Conservation (phyloP, 1,140 invertebrate species). For the Micrasema minimum region DNA sequence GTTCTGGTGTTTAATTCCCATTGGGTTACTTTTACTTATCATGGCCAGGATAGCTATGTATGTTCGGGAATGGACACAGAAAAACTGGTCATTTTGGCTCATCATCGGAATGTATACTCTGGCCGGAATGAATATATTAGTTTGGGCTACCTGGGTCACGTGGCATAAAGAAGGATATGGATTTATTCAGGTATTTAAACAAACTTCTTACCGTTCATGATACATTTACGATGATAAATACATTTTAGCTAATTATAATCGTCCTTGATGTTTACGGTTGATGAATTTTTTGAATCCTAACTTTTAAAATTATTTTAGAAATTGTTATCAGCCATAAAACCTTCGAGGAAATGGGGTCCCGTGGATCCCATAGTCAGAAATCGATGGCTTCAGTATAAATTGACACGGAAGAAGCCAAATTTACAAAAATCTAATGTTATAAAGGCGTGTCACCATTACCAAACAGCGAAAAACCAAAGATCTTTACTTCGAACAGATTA, state of each 20-base stretch:
- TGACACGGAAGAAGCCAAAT: slow-evolving; percentile 30
- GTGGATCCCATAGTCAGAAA: slow-evolving; percentile 67
- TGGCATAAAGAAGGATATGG: slow-evolving; percentile 60
- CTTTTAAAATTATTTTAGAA: slow-evolving; percentile 60
- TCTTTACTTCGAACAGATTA: slow-evolving; percentile 20
- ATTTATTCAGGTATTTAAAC: slow-evolving; percentile 58
- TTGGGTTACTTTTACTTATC: slow-evolving; percentile 60
- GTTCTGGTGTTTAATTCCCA: slow-evolving; percentile 63
- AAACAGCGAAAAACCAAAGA: slow-evolving; percentile 2
- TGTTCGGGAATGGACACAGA: slow-evolving; percentile 31
- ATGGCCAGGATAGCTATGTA: slow-evolving; percentile 56
- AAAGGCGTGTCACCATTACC: slow-evolving; percentile 19
- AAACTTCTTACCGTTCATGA: slow-evolving; percentile 14
- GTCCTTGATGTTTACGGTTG: too few species aligned
- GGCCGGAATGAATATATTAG: slow-evolving; percentile 59
- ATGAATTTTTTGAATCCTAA: too few species aligned
- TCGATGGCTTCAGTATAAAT: slow-evolving; percentile 65
- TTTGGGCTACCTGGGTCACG: slow-evolving; percentile 61
- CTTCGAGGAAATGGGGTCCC: slow-evolving; percentile 67
- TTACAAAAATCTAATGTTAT: neutral
- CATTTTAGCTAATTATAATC: too few species aligned
- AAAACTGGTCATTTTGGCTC: slow-evolving; percentile 50
- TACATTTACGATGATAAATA: too few species aligned
- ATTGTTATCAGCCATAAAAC: slow-evolving; percentile 64
- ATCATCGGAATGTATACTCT: slow-evolving; percentile 62